Conservation (phyloP, 2,888 invertebrate genomes). For the Scelioninae gen. 2 region DNA sequence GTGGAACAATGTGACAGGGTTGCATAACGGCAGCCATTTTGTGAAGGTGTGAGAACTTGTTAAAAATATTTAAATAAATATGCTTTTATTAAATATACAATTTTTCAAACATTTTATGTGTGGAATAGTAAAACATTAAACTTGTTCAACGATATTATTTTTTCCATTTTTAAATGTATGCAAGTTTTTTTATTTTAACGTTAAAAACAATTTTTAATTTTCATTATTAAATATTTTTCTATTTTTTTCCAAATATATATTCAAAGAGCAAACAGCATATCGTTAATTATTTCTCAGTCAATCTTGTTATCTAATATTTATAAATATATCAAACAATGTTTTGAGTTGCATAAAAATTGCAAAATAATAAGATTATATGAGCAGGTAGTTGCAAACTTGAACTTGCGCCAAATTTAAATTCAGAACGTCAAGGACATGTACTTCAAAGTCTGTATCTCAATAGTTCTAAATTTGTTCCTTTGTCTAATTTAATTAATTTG, state of each 20-base stretch:
- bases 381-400: slow-evolving; percentile 63
- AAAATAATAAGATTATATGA: slow-evolving; percentile 41
- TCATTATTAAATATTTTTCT: too few species aligned
- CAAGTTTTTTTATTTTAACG: too few species aligned
- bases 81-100: neutral
- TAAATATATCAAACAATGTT: too few species aligned
- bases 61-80: slow-evolving; percentile 21
- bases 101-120: too few species aligned
- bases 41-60: slow-evolving; percentile 61
- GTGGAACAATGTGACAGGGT: slow-evolving; percentile 63
- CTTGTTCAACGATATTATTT: too few species aligned
- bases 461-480: slow-evolving; percentile 33
- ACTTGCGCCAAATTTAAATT: slow-evolving; percentile 64
- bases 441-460: slow-evolving; percentile 43
- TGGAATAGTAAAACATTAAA: too few species aligned
- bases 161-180: too few species aligned
- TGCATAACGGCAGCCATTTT: slow-evolving; percentile 74
- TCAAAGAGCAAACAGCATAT: too few species aligned
- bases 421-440: slow-evolving; percentile 56
- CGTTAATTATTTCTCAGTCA: too few species aligned
- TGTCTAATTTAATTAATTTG: slow-evolving; percentile 35
- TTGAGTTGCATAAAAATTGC: slow-evolving; percentile 43
- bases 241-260: too few species aligned
- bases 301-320: too few species aligned
- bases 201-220: too few species aligned